Base-by-base conservation (phyloP, 2,888 invertebrate genomes). In the Nasonovia ribisnigri region DNA sequence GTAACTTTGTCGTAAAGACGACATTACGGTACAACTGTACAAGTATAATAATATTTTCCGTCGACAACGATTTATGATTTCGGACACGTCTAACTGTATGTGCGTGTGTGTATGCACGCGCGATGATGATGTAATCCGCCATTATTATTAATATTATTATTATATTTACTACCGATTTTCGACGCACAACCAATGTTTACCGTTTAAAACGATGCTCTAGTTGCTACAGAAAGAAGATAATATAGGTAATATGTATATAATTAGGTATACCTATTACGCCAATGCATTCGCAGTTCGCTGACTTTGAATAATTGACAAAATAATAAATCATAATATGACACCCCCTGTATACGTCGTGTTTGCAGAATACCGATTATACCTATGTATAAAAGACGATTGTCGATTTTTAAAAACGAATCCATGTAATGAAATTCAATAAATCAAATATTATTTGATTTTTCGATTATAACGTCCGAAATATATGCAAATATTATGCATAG, bases 21-120 rank as follows among this genome's bases (percentile, higher is more conserved):
- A 20, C 20, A 77, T 77, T 77, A 77, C 77, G 77, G 77, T 77
- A 77, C 77, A 77, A 77, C 77, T 36, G 77, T 77, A 77, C 77
- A 77, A 42, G 20, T 36, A 20, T 77, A 24, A 20, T 77, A 8
- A 36, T 77, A 77, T 36, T 6, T n/a, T 77, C 16, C 0, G 51
- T 77, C 77, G 36, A 57, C 57, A 6, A 6, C 77, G 77, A 42
- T 77, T 77, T 42, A 2, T 24, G 77, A 77, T 77, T 36, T 77
- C 36, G 36, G 77, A 77, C 77, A 77, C 20, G 77, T 77, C 77
- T 36, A 77, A 77, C 67, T 77, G 36, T 36, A 13, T 67, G 13
- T 67, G 67, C 5, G 16, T 77, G 26, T 36, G 8, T 36, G n/a
- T 36, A n/a, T n/a, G 8, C 36, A 36, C 77, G 20, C 77, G 20